Percentiles rank a stretch among this genome's conserved stretches.
These are phyloP conservation scores for Liodrosophila aerea DNA, from an alignment of 2,888 invertebrate genomes.

Conservation along the genomic window DNA sequence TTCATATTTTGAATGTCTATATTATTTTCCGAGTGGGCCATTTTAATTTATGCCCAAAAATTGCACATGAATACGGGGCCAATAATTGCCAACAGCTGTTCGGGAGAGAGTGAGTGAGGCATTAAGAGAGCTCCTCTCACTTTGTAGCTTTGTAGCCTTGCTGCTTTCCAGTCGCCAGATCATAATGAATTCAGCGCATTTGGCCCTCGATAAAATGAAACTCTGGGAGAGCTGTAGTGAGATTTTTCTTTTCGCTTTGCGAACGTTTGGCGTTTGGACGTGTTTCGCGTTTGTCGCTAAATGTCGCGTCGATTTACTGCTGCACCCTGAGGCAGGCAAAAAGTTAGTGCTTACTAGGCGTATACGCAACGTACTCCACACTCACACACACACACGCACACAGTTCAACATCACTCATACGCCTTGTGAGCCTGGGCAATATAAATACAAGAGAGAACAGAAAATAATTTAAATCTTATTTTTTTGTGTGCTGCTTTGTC, in stretches of 20 bases:
- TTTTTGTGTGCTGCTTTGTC: not conserved
- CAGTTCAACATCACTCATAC: conserved; percentile 35
- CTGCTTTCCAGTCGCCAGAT: conserved; percentile 59
- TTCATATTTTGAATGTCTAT: conserved; percentile 67
- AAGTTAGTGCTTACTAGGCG: conserved; percentile 61
- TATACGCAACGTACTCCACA: conserved; percentile 52
- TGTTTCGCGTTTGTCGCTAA: conserved; percentile 54
- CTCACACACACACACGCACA: too few relatives aligned
- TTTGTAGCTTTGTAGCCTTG: conserved; percentile 39
- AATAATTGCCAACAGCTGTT: conserved; percentile 68
- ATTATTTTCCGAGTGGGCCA: conserved; percentile 37
- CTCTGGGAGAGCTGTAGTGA: conserved; percentile 5
- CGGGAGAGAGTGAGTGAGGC: not conserved
- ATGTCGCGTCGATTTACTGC: conserved; percentile 61
- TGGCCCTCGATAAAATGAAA: conserved; percentile 4
- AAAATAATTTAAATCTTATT: not conserved
- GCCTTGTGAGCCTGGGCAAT: conserved; percentile 13
- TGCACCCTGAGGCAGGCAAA: conserved; percentile 27
- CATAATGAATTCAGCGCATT: conserved; percentile 60
- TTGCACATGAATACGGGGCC: conserved; percentile 36
- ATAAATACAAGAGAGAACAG: not conserved
- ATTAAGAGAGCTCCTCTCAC: not conserved
- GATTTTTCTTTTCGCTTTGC: conserved; percentile 73
- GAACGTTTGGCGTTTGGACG: conserved; percentile 75
- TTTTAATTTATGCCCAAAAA: conserved; percentile 60